Percentiles rank a stretch among this genome's conserved stretches.
Conservation (phyloP, 1,140 invertebrate genomes). For the Zeugodacus cucurbitae region DNA sequence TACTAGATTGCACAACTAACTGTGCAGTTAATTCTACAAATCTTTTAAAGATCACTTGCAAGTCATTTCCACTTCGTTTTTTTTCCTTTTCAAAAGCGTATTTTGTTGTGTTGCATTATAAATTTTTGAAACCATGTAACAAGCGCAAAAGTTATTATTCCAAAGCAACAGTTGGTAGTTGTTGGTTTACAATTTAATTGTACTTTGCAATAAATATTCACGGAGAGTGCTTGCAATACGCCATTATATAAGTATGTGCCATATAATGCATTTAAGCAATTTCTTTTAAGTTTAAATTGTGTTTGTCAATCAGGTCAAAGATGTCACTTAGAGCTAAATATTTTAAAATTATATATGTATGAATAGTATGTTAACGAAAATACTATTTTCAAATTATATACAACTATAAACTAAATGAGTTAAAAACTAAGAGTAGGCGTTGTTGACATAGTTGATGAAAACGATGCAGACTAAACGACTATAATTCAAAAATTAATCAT, state of each 20-base stretch:
- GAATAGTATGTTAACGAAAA: neutral
- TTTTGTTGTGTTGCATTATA: neutral
- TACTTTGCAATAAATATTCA: neutral
- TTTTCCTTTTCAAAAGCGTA: neutral
- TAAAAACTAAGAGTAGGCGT: neutral
- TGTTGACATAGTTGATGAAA: neutral
- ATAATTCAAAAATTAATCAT: slow-evolving; percentile 21
- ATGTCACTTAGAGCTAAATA: neutral
- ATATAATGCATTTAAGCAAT: neutral
- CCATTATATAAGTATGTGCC: neutral
- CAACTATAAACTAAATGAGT: slow-evolving; percentile 16
- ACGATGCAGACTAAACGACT: neutral
- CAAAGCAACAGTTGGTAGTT: neutral
- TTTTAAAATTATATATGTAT: neutral
- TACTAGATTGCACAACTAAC: neutral
- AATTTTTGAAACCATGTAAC: neutral
- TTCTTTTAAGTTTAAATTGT: neutral
- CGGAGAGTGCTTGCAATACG: neutral
- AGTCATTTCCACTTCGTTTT: neutral
- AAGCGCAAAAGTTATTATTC: neutral
- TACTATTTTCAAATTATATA: slow-evolving; percentile 13
- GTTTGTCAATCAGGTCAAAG: neutral
- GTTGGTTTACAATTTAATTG: neutral
- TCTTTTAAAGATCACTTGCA: neutral
- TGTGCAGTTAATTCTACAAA: neutral